phyloP scores from a whole-genome alignment of 92 coral and sea anemone species.

The Pocillopora grandis region DNA sequence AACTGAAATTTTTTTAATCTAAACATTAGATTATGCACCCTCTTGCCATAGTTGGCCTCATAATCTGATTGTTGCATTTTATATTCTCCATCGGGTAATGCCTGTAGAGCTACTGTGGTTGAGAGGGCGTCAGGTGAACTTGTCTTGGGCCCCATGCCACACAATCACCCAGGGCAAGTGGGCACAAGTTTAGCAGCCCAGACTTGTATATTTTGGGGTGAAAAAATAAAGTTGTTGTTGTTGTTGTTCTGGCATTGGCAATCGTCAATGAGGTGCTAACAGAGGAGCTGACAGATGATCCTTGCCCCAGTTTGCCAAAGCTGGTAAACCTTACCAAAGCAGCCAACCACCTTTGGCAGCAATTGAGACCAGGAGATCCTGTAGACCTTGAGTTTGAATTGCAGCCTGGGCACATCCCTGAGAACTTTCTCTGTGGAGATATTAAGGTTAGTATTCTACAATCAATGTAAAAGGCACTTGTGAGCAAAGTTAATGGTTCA shows the following conservation, averaged over 20 bases:
- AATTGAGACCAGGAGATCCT: not conserved
- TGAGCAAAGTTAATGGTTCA: too few relatives aligned
- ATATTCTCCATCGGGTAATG: too few relatives aligned
- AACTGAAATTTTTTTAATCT: too few relatives aligned
- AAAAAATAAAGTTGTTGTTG: not conserved
- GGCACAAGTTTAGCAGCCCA: not conserved
- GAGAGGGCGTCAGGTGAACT: not conserved
- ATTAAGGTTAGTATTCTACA: not conserved
- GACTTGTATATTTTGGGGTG: not conserved
- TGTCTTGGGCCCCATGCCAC: not conserved
- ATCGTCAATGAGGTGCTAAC: not conserved
- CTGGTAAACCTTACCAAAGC: not conserved
- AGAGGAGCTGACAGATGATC: not conserved
- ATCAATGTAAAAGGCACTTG: too few relatives aligned
- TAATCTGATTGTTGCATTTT: too few relatives aligned
- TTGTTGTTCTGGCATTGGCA: not conserved
- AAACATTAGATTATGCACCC: too few relatives aligned
- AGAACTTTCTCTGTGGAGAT: not conserved
- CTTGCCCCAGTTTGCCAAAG: not conserved
- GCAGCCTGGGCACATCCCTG: not conserved
- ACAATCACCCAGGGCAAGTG: too few relatives aligned
- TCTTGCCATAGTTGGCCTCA: too few relatives aligned
- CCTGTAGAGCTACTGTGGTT: not conserved
- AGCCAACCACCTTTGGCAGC: not conserved
- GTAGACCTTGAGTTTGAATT: not conserved